Conservation (phyloP, 2,888 invertebrate species). For the Drosophila algonquin region DNA sequence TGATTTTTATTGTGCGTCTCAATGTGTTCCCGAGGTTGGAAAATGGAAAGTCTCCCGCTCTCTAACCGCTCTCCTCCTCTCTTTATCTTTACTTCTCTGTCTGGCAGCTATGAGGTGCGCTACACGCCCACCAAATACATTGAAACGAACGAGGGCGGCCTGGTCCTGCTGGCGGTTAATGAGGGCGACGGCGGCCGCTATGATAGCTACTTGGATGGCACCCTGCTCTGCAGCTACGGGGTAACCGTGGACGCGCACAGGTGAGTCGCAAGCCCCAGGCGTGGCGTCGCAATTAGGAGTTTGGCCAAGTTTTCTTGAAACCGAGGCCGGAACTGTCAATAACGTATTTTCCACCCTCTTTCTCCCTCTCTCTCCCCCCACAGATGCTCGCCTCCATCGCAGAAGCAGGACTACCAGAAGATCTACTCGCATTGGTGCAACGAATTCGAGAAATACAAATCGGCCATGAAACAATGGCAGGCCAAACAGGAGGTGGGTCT, state of each 20-base stretch:
- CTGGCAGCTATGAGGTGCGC: constrained; percentile 83
- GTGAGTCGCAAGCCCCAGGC: constrained; percentile 80
- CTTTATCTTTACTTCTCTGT: constrained; percentile 20
- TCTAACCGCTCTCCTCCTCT: constrained; percentile 1
- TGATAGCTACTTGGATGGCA: constrained; percentile 95
- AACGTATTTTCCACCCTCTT: constrained; percentile 49
- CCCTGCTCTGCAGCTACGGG: constrained; percentile 94
- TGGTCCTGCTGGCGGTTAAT: constrained; percentile 94
- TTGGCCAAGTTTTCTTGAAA: constrained; percentile 30
- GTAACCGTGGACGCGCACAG: constrained; percentile 96
- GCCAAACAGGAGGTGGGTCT: constrained; percentile 93
- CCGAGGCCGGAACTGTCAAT: constrained; percentile 33
- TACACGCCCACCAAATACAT: constrained; percentile 95
- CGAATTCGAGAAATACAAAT: constrained; percentile 98
- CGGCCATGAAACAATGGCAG: constrained; percentile 97
- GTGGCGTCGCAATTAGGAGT: constrained; percentile 48
- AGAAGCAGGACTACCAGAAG: constrained; percentile 96
- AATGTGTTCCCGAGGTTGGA: constrained; percentile 35
- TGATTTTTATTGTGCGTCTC: constrained; percentile 76
- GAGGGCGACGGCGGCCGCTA: constrained; percentile 95
- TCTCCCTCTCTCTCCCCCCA: not conserved
- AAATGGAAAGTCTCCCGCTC: constrained; percentile 49
- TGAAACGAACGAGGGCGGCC: constrained; percentile 95
- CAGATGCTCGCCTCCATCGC: constrained; percentile 93
- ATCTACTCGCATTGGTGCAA: constrained; percentile 99